A percentile compares a stretch with the other conserved stretches of the same genome.
Evolutionary conservation across 1,140 invertebrate species (phyloP).

Genomic region (Phenacoccus solenopsis): DNA sequence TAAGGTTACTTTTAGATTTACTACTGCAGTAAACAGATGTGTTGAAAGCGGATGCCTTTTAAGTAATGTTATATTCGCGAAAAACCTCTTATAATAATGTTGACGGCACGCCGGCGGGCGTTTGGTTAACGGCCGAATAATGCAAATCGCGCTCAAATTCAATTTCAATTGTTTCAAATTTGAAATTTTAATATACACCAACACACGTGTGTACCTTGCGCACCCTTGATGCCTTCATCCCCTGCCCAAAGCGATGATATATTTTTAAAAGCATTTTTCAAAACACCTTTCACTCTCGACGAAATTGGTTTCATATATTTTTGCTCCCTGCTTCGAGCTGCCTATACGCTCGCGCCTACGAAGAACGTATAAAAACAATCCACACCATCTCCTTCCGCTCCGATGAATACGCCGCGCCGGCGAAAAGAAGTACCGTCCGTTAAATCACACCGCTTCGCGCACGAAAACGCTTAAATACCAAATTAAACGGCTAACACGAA

Average conservation of each 20-base stretch:
- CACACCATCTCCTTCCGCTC: too few relatives aligned
- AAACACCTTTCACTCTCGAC: not conserved
- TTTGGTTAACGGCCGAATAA: slow-evolving; percentile 12
- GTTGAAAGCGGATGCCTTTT: slow-evolving; percentile 8
- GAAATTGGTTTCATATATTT: not conserved
- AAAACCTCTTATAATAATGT: slow-evolving; percentile 17
- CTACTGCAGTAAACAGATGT: slow-evolving; percentile 15
- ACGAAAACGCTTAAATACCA: not conserved
- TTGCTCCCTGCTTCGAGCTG: too few relatives aligned
- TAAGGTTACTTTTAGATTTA: slow-evolving; percentile 17
- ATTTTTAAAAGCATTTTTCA: not conserved
- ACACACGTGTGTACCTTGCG: not conserved
- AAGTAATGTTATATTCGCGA: slow-evolving; percentile 9
- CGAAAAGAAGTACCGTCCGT: too few relatives aligned
- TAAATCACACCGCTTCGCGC: too few relatives aligned
- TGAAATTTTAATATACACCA: not conserved
- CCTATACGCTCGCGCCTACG: not conserved
- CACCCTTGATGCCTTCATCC: not conserved
- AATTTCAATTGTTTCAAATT: slow-evolving; percentile 3
- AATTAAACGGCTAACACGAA: slow-evolving; percentile 8
- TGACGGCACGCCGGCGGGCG: too few relatives aligned
- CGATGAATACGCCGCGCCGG: too few relatives aligned
- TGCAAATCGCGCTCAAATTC: not conserved
- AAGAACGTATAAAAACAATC: too few relatives aligned
- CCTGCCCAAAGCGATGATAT: not conserved